phyloP scores from a whole-genome alignment of 2,888 invertebrate genomes.

The Folsomia candida region DNA sequence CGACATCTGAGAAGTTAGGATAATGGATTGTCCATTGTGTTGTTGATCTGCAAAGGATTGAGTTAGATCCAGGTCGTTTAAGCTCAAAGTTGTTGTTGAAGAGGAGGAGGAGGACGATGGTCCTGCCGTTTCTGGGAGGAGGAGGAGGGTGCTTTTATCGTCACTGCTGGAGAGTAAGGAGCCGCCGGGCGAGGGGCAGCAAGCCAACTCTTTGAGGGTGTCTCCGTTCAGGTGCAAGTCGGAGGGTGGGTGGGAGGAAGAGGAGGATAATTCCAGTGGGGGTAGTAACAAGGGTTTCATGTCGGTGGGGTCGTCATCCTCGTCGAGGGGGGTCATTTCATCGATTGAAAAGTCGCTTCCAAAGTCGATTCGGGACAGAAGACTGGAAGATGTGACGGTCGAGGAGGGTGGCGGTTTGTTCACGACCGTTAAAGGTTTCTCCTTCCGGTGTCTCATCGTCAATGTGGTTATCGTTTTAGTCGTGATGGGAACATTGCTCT shows the following conservation, averaged over 20 bases:
- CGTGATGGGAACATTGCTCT: constrained; percentile 11
- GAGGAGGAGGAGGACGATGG: constrained; percentile 37
- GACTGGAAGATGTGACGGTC: not conserved
- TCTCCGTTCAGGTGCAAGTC: constrained; percentile 28
- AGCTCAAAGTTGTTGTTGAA: constrained; percentile 10
- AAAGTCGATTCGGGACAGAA: constrained; percentile 16
- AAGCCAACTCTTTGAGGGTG: constrained; percentile 7
- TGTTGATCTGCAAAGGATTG: constrained; percentile 7
- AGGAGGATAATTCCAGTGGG: not conserved
- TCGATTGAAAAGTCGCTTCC: not conserved
- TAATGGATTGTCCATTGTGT: constrained; percentile 1
- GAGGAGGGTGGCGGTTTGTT: constrained; percentile 2
- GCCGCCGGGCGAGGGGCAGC: too few species aligned
- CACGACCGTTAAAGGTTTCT: constrained; percentile 14
- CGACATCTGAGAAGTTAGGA: too few species aligned
- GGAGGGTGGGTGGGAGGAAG: not conserved
- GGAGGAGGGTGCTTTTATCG: not conserved
- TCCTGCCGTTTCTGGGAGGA: constrained; percentile 12
- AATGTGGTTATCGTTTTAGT: constrained; percentile 30
- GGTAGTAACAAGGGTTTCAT: constrained; percentile 7
- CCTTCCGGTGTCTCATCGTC: constrained; percentile 17
- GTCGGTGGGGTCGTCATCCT: not conserved
- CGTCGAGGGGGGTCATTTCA: not conserved
- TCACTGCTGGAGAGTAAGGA: too few species aligned
- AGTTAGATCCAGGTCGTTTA: constrained; percentile 12